Base-by-base conservation (phyloP, 2,888 invertebrate species). In the Caenorhabditis sp. region DNA sequence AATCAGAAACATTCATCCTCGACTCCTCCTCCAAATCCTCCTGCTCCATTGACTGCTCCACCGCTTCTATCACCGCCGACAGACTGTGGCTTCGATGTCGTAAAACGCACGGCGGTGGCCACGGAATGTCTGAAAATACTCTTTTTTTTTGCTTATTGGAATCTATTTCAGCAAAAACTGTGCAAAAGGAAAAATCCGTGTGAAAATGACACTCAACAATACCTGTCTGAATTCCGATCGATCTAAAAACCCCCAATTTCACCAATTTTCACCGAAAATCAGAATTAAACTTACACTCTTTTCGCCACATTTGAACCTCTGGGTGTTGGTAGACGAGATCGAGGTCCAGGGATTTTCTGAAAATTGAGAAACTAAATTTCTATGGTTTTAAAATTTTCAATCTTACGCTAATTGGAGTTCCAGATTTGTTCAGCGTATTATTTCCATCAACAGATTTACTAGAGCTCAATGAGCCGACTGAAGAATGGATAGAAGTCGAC, bases 41-140 rank as follows among this genome's bases (percentile, higher is more conserved):
- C 49, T 43, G 36, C 38, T 43, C 60, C n/a, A 59, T 38, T 21
- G 50, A 36, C 26, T 43, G 43, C 14, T 56, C 56, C 56, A 56
- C 26, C 17, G 17, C 38, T 58, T 58, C 58, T 14, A 20, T 31
- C 5, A 58, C 17, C 14, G 20, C 50, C 17, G 73, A 63, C 7
- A 73, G 27, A 52, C 73, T 73, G 65, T 31, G 73, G 63, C 73
- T 73, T 69, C 73, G 73, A 66, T 68, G 73, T 63, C 57, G 73
- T 53, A 60, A 69, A 56, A 66, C 73, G 73, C 66, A 63, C 63
- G 69, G 73, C 73, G 66, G 69, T 58, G 73, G 73, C 68, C 68
- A 73, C 69, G 73, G 73, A 73, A 73, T 68, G 69, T 73, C 73
- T 73, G 73, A 59, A 72, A 67, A 26, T 20, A 49, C 4, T 31